Conservation (phyloP, 2,888 invertebrate species). For the Hyppa rectilinea region DNA sequence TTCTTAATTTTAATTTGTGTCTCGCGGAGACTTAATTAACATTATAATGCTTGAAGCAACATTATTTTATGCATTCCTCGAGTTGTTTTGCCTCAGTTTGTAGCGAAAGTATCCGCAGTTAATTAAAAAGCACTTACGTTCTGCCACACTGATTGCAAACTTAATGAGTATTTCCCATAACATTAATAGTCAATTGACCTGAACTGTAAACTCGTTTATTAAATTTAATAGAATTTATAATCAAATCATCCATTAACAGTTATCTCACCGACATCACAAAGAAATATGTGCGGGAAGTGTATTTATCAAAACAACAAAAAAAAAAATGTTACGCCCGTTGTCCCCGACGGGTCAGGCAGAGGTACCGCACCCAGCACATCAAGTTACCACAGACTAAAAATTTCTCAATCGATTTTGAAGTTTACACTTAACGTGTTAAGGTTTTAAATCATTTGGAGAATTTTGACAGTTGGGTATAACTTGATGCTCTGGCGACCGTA, state of each 20-base stretch:
- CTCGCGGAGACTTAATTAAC: neutral
- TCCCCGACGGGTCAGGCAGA: neutral
- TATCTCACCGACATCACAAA: neutral
- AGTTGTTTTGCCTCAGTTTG: neutral
- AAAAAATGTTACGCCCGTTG: too few relatives aligned
- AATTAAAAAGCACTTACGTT: constrained; percentile 36
- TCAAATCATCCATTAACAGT: neutral
- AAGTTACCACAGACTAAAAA: too few relatives aligned
- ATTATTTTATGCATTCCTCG: neutral
- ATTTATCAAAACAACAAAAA: neutral
- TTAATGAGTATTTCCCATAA: constrained; percentile 12
- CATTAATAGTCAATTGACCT: constrained; percentile 20
- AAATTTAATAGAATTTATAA: constrained; percentile 1
- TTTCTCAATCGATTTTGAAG: too few relatives aligned
- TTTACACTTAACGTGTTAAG: too few relatives aligned
- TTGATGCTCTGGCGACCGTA: too few relatives aligned
- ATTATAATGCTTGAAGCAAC: constrained; percentile 3
- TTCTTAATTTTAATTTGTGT: neutral
- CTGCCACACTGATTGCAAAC: constrained; percentile 17
- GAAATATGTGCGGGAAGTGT: neutral
- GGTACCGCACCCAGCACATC: too few relatives aligned
- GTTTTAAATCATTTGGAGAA: too few relatives aligned
- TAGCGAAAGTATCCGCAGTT: constrained; percentile 2
- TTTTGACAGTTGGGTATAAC: too few relatives aligned
- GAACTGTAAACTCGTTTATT: constrained; percentile 1